phyloP scores from a whole-genome alignment of 1,140 invertebrate genomes.

The Sminthurides bifidus region DNA sequence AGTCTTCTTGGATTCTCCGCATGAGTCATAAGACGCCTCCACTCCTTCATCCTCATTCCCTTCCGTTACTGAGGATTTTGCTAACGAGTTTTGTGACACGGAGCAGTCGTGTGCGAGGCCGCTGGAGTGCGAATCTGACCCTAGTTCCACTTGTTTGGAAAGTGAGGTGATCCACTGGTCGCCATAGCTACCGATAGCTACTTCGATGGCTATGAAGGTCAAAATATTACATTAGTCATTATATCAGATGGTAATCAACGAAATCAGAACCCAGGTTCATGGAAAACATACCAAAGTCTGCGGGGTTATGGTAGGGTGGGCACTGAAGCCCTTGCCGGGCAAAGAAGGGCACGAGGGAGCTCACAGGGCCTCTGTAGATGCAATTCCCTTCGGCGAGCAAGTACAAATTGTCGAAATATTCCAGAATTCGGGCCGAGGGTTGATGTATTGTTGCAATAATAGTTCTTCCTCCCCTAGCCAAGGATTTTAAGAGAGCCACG shows the following conservation, averaged over 20 bases:
- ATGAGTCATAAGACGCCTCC: neutral
- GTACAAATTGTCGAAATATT: conserved; percentile 89
- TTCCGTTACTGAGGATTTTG: too few relatives aligned
- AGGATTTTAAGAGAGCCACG: conserved; percentile 48
- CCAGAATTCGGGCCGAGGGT: conserved; percentile 84
- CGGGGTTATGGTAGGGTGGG: conserved; percentile 89
- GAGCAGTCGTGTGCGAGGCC: conserved; percentile 44
- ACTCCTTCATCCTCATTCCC: conserved; percentile 17
- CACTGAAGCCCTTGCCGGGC: conserved; percentile 69
- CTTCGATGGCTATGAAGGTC: conserved; percentile 77
- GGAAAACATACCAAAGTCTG: conserved; percentile 94
- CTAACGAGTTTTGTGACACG: conserved; percentile 17
- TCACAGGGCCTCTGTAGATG: conserved; percentile 72
- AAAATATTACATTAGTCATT: too few relatives aligned
- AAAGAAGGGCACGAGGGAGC: conserved; percentile 71
- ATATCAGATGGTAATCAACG: too few relatives aligned
- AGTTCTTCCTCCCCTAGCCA: conserved; percentile 76
- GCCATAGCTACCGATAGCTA: conserved; percentile 83
- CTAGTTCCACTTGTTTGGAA: conserved; percentile 57
- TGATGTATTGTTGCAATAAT: conserved; percentile 96
- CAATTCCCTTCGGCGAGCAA: conserved; percentile 81
- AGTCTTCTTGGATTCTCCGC: neutral
- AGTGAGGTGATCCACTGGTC: conserved; percentile 66
- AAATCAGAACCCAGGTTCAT: too few relatives aligned
- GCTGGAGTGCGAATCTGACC: conserved; percentile 29